Evolutionary conservation across 53 echinoderm and acorn worm genomes (phyloP).

Genomic region (Antedon mediterranea): DNA sequence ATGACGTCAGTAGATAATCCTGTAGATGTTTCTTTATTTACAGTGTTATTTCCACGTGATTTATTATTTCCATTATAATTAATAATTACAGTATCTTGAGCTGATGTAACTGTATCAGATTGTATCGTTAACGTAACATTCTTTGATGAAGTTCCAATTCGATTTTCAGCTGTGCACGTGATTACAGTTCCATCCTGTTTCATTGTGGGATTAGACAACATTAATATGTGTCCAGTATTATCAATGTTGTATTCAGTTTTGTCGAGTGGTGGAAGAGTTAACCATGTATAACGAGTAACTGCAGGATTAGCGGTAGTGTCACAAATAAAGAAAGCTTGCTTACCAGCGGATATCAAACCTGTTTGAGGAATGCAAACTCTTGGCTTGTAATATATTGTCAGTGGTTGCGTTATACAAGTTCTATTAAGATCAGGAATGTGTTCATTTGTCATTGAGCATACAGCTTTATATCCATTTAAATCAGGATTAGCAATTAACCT

Average conservation of each 20-base stretch:
- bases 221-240: background rate
- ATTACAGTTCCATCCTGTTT: background rate
- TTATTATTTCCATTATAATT: background rate
- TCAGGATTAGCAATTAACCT: background rate
- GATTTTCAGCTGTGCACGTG: background rate
- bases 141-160: background rate
- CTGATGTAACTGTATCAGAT: background rate
- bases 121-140: background rate
- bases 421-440: background rate
- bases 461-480: background rate
- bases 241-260: background rate
- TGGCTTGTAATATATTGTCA: background rate
- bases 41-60: background rate
- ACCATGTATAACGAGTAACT: background rate
- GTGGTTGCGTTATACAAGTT: background rate
- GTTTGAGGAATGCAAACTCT: background rate
- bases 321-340: background rate
- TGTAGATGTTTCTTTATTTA: background rate
- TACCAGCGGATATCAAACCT: background rate
- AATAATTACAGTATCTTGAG: background rate
- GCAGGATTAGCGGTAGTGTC: background rate
- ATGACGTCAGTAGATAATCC: background rate
- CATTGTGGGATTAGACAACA: background rate
- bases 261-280: background rate
- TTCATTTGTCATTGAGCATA: background rate